A percentile compares a stretch with the other conserved stretches of the same genome.
Conservation (phyloP, 2,797 vertebrate genomes). For the Aphelocoma californica region DNA sequence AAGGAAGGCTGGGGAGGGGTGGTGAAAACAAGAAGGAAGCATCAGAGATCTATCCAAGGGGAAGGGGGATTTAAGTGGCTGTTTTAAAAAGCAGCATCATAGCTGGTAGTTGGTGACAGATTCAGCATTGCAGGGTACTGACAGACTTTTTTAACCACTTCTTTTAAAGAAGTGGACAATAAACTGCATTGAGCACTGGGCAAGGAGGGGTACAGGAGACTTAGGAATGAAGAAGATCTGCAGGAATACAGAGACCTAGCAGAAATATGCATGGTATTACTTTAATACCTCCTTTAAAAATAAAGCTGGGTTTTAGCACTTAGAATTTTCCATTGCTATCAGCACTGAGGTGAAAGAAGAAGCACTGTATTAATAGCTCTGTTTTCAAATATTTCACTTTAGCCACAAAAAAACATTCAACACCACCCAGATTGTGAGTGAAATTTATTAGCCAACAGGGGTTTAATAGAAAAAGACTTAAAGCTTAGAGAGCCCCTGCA, state of each 20-base stretch:
- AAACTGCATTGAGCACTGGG: not conserved
- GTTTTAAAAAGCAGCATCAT: not conserved
- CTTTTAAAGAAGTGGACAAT: not conserved
- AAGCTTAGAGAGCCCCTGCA: not conserved
- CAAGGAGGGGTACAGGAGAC: not conserved
- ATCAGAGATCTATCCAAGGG: not conserved
- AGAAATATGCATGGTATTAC: not conserved
- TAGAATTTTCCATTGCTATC: not conserved
- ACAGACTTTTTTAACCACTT: not conserved
- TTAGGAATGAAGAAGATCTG: not conserved
- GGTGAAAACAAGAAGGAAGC: not conserved
- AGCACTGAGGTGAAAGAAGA: not conserved
- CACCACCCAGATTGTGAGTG: not conserved
- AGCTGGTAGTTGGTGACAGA: not conserved
- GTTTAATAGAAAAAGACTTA: not conserved
- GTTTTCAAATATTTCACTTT: not conserved
- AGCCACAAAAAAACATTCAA: not conserved
- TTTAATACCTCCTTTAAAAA: not conserved
- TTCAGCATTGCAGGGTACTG: not conserved
- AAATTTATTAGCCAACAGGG: slow-evolving; percentile 23
- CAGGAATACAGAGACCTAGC: not conserved
- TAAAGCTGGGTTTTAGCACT: not conserved
- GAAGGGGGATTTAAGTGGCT: not conserved
- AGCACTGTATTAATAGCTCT: not conserved
- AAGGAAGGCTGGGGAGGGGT: not conserved